Base-by-base conservation (phyloP, 2,797 vertebrate species). In the Gallinago solitaria region DNA sequence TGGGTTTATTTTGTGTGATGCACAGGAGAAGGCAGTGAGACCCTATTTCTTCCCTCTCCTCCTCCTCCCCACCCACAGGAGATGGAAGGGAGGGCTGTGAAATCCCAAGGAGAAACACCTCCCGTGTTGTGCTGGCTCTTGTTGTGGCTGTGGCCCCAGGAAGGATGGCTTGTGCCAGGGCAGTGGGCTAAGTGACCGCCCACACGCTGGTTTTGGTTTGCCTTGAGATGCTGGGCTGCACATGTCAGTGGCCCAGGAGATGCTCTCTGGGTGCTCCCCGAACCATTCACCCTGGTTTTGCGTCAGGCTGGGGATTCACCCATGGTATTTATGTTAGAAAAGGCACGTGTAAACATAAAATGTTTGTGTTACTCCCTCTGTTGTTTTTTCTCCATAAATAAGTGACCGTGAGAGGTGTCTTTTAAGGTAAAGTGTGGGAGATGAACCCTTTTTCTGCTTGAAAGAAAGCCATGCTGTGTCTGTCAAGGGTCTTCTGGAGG, bases 81-180 rank as follows among this genome's bases (percentile, higher is more conserved):
- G 3, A 41, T 1, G 25, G n/a, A 59, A 48, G 19, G 15, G 24
- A 68, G 28, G 39, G 14, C 17, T 35, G 33, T 37, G 84, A 45
- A 12, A 53, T 39, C 11, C 43, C 0, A 0, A 63, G 71, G 45
- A 20, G 64, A 51, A 75, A 48, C n/a, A 35, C 9, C 39, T 59
- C 18, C 4, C 19, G 54, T 8, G 11, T 2, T 1, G 2, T 0
- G 5, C n/a, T 19, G 25, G 45, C 18, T 73, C 45, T 7, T 21
- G 35, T 11, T 33, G 37, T 54, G 79, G 14, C 71, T 76, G 39
- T 28, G 76, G 6, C 16, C 53, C 3, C 0, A 7, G 47, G 53
- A 45, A 27, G 25, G 59, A 3, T 11, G 45, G 19, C 7, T 64
- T 5, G 25, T 8, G 41, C 45, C 20, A 28, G 54, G 83, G 37